Percentiles rank a stretch among this genome's conserved stretches.
Conservation (phyloP, 2,888 invertebrate genomes). For the Drosophila kanekoi region DNA sequence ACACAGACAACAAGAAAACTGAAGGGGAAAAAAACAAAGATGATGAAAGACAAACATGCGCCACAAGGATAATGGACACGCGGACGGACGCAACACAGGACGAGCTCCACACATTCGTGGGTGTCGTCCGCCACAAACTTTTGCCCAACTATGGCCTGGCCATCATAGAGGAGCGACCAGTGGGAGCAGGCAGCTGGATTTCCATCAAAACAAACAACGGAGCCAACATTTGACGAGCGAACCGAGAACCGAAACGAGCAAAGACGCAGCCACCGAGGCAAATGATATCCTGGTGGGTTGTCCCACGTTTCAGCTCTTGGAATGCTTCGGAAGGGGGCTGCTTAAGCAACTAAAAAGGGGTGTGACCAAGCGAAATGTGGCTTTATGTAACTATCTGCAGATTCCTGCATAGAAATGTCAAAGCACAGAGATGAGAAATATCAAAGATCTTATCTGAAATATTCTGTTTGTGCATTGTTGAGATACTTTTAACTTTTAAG, state of each 20-base stretch:
- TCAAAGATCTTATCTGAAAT: constrained; percentile 10
- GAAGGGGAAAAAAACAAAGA: constrained; percentile 51
- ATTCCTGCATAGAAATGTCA: constrained; percentile 11
- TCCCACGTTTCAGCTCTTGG: constrained; percentile 13
- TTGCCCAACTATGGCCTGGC: constrained; percentile 17
- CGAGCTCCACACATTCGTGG: constrained; percentile 41
- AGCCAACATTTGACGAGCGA: constrained; percentile 63
- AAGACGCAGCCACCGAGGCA: constrained; percentile 15
- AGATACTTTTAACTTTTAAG: not conserved
- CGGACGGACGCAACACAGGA: constrained; percentile 22
- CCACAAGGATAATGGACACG: constrained; percentile 75
- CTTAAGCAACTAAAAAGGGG: constrained; percentile 25
- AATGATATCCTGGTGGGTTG: constrained; percentile 43
- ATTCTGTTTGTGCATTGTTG: not conserved
- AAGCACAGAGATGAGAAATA: not conserved
- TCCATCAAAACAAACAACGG: constrained; percentile 72
- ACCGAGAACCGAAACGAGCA: constrained; percentile 3
- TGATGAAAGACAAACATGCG: constrained; percentile 83
- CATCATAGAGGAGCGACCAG: not conserved
- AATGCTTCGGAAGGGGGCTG: constrained; percentile 18
- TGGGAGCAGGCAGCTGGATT: constrained; percentile 22
- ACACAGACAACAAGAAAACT: constrained; percentile 46
- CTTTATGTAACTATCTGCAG: constrained; percentile 35
- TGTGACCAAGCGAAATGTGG: constrained; percentile 25
- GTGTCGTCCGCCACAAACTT: constrained; percentile 44